These are phyloP conservation scores for Lamellibrachia columna DNA, from an alignment of 2,888 invertebrate species.

Conservation along the genomic window DNA sequence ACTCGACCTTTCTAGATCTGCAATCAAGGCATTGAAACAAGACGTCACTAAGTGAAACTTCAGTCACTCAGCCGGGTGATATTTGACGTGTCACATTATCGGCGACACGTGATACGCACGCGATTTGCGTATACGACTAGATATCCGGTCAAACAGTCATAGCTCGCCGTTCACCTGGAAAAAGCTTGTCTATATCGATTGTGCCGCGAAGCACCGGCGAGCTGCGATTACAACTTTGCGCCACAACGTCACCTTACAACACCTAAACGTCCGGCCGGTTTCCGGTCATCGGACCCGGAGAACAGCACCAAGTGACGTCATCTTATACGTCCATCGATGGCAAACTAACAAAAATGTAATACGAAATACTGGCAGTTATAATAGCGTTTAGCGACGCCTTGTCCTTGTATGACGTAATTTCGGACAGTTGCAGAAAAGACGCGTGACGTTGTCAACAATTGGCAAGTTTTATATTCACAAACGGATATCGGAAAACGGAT, in stretches of 20 bases:
- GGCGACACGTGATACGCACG: background rate
- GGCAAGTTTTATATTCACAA: too few species aligned
- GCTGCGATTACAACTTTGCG: background rate
- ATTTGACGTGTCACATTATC: background rate
- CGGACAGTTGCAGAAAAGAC: too few species aligned
- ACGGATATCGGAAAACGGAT: too few species aligned
- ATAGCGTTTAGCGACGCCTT: too few species aligned
- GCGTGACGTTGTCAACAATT: too few species aligned
- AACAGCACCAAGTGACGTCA: background rate
- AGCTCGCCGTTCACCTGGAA: background rate
- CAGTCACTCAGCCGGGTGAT: background rate
- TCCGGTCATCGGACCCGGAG: background rate
- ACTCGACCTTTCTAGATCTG: background rate
- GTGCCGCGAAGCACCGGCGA: background rate
- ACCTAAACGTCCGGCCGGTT: background rate
- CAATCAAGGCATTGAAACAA: background rate
- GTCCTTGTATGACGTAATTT: too few species aligned
- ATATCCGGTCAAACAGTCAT: background rate
- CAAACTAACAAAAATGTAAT: too few species aligned
- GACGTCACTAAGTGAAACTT: conserved; percentile 16
- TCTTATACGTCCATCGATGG: background rate
- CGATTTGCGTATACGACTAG: background rate
- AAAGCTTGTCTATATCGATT: background rate
- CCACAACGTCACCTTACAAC: background rate
- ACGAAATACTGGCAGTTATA: too few species aligned